A percentile compares a stretch with the other conserved stretches of the same genome.
These are phyloP conservation scores for Porites evermanni DNA, from an alignment of 92 coral and sea anemone genomes.

Conservation along the genomic window DNA sequence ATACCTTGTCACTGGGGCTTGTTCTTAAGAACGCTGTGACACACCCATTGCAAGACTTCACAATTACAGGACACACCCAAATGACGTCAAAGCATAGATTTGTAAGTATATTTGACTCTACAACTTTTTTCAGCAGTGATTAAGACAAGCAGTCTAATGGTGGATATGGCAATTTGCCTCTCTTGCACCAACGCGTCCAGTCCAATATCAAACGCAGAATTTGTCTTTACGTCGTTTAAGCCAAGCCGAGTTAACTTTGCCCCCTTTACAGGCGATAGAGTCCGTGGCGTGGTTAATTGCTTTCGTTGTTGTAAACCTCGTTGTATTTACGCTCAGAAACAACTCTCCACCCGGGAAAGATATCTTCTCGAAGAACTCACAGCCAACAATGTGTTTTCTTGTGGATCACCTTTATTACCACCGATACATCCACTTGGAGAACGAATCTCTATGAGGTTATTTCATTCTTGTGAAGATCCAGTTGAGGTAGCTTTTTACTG, in stretches of 20 bases:
- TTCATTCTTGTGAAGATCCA: conserved; percentile 37
- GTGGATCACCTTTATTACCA: conserved; percentile 61
- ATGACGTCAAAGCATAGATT: background rate
- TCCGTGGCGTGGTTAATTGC: conserved; percentile 60
- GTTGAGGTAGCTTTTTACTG: conserved; percentile 57
- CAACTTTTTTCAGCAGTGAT: background rate
- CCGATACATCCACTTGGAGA: conserved; percentile 69
- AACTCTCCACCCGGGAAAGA: conserved; percentile 55
- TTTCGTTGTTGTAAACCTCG: conserved; percentile 84
- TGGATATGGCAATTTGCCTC: conserved; percentile 2
- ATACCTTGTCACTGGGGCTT: no score
- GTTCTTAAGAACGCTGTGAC: no score
- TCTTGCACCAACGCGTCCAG: conserved; percentile 11
- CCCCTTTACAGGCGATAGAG: conserved; percentile 66
- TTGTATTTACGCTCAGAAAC: conserved; percentile 69
- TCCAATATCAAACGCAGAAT: conserved; percentile 11
- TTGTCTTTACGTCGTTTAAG: conserved; percentile 11
- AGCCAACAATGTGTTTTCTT: conserved; percentile 62
- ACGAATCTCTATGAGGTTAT: conserved; percentile 51
- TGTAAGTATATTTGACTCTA: background rate
- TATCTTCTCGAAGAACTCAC: conserved; percentile 54
- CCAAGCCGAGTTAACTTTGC: conserved; percentile 28
- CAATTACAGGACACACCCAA: background rate
- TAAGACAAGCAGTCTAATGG: background rate
- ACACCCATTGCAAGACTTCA: background rate